phyloP scores from a whole-genome alignment of 2,888 invertebrate species.

The Ferdinandea cuprea region DNA sequence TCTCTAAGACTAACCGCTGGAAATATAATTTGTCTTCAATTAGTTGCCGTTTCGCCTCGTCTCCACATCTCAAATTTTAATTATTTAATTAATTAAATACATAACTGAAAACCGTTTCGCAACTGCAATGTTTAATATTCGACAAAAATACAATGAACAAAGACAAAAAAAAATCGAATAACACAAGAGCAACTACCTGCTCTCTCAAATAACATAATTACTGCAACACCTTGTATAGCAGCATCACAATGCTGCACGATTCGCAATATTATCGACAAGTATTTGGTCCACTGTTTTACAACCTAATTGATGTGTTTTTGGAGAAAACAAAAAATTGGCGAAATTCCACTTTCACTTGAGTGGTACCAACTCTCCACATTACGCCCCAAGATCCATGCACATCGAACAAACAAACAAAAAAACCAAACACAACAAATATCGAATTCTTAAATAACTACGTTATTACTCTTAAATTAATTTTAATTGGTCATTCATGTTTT shows the following conservation, averaged over 20 bases:
- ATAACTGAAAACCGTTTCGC: too few relatives aligned
- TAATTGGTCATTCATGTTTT: slow-evolving; percentile 59
- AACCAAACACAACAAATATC: slow-evolving; percentile 9
- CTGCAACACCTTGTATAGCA: slow-evolving; percentile 48
- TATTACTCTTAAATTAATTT: slow-evolving; percentile 70
- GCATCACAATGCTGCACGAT: slow-evolving; percentile 28
- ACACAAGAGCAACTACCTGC: neutral
- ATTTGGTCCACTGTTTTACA: slow-evolving; percentile 49
- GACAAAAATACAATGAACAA: neutral
- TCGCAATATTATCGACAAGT: slow-evolving; percentile 44
- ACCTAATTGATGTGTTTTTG: slow-evolving; percentile 57
- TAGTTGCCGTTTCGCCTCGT: too few relatives aligned
- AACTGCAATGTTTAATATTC: too few relatives aligned
- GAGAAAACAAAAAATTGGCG: slow-evolving; percentile 18
- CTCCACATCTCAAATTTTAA: too few relatives aligned
- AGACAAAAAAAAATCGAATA: neutral
- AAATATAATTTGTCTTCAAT: too few relatives aligned
- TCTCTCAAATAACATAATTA: slow-evolving; percentile 40
- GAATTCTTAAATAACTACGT: slow-evolving; percentile 62
- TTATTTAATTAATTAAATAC: too few relatives aligned
- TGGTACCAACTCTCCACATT: slow-evolving; percentile 14
- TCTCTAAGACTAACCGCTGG: too few relatives aligned
- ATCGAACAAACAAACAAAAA: neutral
- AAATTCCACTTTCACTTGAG: slow-evolving; percentile 56
- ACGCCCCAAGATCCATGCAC: neutral